Percentiles rank a stretch among this genome's conserved stretches.
phyloP scores from a whole-genome alignment of 2,888 invertebrate genomes.

The Chaetoderma sp. region DNA sequence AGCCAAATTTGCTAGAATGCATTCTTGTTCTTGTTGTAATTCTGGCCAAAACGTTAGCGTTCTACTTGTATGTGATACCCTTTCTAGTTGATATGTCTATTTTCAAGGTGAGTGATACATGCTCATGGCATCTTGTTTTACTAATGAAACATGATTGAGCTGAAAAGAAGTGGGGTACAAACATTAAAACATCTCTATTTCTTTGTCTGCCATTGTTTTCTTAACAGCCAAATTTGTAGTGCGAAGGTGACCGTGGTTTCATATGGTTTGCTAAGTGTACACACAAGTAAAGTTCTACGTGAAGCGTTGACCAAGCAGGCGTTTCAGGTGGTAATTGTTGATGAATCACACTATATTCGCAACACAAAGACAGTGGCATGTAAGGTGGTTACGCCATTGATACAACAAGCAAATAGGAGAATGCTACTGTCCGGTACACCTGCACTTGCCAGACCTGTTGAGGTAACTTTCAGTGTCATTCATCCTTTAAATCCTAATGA shows the following conservation, averaged over 20 bases:
- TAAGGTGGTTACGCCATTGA: slow-evolving; percentile 58
- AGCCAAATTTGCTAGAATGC: too few relatives aligned
- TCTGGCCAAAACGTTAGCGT: too few relatives aligned
- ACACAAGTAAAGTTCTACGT: slow-evolving; percentile 49
- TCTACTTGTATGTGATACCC: too few relatives aligned
- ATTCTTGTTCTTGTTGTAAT: too few relatives aligned
- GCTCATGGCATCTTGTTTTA: too few relatives aligned
- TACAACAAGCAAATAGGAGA: slow-evolving; percentile 55
- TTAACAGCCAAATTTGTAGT: slow-evolving; percentile 49
- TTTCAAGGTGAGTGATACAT: too few relatives aligned
- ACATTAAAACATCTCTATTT: not conserved
- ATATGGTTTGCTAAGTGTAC: slow-evolving; percentile 58
- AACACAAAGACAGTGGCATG: slow-evolving; percentile 58
- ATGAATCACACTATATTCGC: slow-evolving; percentile 66
- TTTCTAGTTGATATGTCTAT: too few relatives aligned
- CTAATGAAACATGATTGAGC: too few relatives aligned
- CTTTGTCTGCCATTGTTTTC: not conserved
- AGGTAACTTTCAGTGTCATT: slow-evolving; percentile 46
- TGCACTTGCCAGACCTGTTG: slow-evolving; percentile 64
- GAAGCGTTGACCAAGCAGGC: slow-evolving; percentile 58
- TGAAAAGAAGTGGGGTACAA: not conserved
- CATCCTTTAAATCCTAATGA: not conserved
- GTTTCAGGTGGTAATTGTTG: slow-evolving; percentile 61
- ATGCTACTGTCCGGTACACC: slow-evolving; percentile 66
- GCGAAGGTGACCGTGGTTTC: slow-evolving; percentile 56